phyloP scores from a whole-genome alignment of 1,140 invertebrate genomes.

The Druon quercuslanigerum region DNA sequence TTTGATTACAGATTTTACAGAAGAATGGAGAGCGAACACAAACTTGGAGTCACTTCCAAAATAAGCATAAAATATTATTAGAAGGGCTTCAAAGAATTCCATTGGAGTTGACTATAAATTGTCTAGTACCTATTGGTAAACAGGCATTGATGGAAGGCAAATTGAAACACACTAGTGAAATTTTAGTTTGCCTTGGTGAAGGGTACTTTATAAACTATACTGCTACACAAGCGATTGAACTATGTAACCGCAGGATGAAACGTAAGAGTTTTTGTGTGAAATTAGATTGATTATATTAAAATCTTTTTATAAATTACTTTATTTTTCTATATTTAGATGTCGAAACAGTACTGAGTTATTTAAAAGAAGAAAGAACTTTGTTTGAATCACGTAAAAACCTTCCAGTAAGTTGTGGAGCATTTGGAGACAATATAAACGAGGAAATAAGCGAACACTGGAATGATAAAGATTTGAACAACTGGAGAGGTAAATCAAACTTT shows the following conservation, averaged over 20 bases:
- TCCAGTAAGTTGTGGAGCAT: slow-evolving; percentile 63
- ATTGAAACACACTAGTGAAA: slow-evolving; percentile 84
- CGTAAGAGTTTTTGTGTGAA: slow-evolving; percentile 69
- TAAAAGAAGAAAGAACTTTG: slow-evolving; percentile 74
- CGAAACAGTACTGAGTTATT: slow-evolving; percentile 72
- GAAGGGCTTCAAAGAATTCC: slow-evolving; percentile 65
- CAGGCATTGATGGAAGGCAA: slow-evolving; percentile 82
- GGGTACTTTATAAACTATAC: slow-evolving; percentile 84
- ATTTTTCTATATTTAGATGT: slow-evolving; percentile 64
- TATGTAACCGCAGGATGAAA: slow-evolving; percentile 79
- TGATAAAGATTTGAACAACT: slow-evolving; percentile 75
- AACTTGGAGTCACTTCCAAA: slow-evolving; percentile 65
- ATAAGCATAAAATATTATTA: slow-evolving; percentile 67
- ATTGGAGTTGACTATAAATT: slow-evolving; percentile 68
- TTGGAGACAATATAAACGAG: slow-evolving; percentile 63
- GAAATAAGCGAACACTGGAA: slow-evolving; percentile 78
- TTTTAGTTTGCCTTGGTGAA: slow-evolving; percentile 81
- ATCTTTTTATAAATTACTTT: slow-evolving; percentile 5
- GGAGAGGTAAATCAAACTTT: slow-evolving; percentile 71
- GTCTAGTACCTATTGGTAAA: slow-evolving; percentile 81
- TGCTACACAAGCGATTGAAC: slow-evolving; percentile 78
- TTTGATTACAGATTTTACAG: slow-evolving; percentile 59
- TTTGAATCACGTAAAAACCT: slow-evolving; percentile 69
- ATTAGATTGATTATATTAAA: slow-evolving; percentile 17
- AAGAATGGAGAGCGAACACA: slow-evolving; percentile 63